Base-by-base conservation (phyloP, 2,113 vertebrate species). In the Corvus moneduloides region DNA sequence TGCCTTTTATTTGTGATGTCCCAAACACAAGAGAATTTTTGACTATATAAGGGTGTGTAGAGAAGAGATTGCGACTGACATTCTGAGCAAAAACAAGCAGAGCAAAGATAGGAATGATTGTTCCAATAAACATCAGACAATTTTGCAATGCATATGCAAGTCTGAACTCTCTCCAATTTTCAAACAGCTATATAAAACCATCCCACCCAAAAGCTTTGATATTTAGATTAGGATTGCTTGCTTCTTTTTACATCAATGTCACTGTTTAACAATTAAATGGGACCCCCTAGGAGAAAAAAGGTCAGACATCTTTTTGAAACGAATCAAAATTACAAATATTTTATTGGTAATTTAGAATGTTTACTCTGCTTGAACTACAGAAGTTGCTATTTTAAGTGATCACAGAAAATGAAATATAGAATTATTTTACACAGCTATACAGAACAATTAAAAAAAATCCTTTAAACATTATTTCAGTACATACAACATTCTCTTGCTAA, bases 321-420 rank as follows among this genome's bases (percentile, higher is more conserved):
- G 9, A 92, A 88, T 85, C 54, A 87, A 96, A 94, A 92, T 87
- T 93, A 79, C 89, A 94, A 84, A 89, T 91, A 94, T 86, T 96
- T 98, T 98, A 98, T 98, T 98, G 93, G 82, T 75, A 90, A 90
- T 91, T 94, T 93, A 79, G 18, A 94, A 95, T 90, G 83, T 92
- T 97, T 97, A 97, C 66, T 93, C 51, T 89, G 81, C 49, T 88
- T 85, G 86, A 97, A 95, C 63, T 52, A 84, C 23, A 94, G 30
- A 62, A 78, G 51, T 72, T 96, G 61, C 28, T 93, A 89, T 89
- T 96, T 96, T 93, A 94, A 96, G 84, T 94, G 90, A 93, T 56
- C 43, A 90, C n/a, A 81, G 59, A 84, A 96, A 94, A 77, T 44
- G 93, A 96, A 96, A 96, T 93, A 96, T 6, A 95, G 68, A 90